A percentile compares a stretch with the other conserved stretches of the same genome.
Conservation (phyloP, 2,113 vertebrate genomes). For the Heterotilapia buettikoferi region DNA sequence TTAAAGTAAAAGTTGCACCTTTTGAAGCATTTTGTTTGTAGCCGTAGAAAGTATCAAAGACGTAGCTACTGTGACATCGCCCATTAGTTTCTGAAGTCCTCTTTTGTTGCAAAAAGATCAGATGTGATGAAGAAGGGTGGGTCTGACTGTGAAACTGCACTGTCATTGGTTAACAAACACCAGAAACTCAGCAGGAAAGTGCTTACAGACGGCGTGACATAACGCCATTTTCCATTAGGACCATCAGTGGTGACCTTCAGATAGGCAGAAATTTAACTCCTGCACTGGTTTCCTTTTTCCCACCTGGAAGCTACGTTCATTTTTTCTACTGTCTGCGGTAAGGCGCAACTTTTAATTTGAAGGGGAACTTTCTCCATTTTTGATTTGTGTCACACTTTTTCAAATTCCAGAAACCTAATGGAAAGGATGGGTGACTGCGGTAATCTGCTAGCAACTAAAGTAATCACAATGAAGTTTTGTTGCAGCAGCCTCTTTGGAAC, state of each 20-base stretch:
- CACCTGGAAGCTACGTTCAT: not conserved
- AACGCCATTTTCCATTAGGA: rapidly evolving
- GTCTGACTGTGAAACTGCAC: not conserved
- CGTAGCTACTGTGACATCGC: not conserved
- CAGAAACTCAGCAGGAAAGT: not conserved
- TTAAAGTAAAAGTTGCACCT: not conserved
- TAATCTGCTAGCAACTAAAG: not conserved
- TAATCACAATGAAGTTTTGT: not conserved
- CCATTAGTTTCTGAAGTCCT: not conserved
- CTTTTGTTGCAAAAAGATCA: not conserved
- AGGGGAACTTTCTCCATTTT: not conserved
- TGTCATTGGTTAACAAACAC: not conserved
- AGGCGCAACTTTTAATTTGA: not conserved
- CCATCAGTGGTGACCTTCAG: not conserved
- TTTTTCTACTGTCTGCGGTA: not conserved
- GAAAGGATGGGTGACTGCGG: not conserved
- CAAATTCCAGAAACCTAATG: not conserved
- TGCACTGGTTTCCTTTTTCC: not conserved
- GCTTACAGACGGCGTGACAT: rapidly evolving
- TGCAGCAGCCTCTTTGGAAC: not conserved
- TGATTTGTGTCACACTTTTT: not conserved
- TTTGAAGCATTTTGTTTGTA: not conserved
- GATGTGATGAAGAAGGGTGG: not conserved
- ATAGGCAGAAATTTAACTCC: not conserved
- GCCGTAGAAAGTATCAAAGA: not conserved